These are phyloP conservation scores for Pterostichus madidus DNA, from an alignment of 2,888 invertebrate genomes.

Conservation along the genomic window DNA sequence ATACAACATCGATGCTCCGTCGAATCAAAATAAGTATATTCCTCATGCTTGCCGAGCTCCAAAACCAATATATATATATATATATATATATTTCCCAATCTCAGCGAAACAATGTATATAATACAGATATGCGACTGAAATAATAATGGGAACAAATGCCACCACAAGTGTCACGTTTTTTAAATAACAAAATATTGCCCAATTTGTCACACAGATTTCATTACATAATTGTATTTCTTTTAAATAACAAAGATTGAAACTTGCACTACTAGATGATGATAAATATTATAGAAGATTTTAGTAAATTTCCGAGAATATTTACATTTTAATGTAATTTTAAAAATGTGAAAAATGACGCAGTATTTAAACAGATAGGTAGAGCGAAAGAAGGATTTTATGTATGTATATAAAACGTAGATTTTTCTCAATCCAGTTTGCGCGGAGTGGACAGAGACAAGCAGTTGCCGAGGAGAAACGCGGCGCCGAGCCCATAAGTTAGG, in stretches of 20 bases:
- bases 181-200: neutral
- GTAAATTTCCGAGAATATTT: no score
- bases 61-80: neutral
- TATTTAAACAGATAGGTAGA: neutral
- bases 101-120: slow-evolving; percentile 37
- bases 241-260: no score
- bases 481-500: slow-evolving; percentile 63
- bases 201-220: no score
- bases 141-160: slow-evolving; percentile 15
- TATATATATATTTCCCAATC: neutral
- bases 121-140: slow-evolving; percentile 33
- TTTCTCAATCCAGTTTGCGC: slow-evolving; percentile 34
- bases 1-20: slow-evolving; percentile 43
- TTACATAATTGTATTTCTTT: no score
- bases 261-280: no score
- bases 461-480: slow-evolving; percentile 14
- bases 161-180: slow-evolving; percentile 11
- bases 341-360: neutral
- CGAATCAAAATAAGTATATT: slow-evolving; percentile 56
- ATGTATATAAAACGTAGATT: slow-evolving; percentile 46
- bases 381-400: neutral
- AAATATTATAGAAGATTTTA: no score
- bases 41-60: slow-evolving; percentile 2
- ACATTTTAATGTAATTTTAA: no score
- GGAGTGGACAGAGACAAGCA: slow-evolving; percentile 36